Percentiles rank a stretch among this genome's conserved stretches.
phyloP scores from a whole-genome alignment of 2,888 invertebrate species.

The Cosmopolites sordidus region DNA sequence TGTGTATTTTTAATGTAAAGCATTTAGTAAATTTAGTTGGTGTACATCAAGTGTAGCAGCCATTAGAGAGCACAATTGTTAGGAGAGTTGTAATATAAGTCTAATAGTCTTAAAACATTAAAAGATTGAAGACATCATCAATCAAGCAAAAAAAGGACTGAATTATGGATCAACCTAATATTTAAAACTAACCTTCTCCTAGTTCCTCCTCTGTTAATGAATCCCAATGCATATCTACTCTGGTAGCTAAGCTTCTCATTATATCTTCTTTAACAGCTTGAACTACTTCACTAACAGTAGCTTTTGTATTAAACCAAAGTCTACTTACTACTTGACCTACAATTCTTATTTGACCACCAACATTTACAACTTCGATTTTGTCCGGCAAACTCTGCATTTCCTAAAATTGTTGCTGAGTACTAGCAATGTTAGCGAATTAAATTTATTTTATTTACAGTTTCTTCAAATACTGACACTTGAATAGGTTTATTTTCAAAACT shows the following conservation, averaged over 20 bases:
- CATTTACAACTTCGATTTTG: constrained; percentile 51
- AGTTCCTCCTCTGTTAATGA: constrained; percentile 81
- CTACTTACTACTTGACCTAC: constrained; percentile 69
- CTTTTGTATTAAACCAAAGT: constrained; percentile 75
- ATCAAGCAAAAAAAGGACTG: not conserved
- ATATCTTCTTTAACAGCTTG: constrained; percentile 77
- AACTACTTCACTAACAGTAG: constrained; percentile 68
- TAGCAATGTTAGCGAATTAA: not conserved
- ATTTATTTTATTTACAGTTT: not conserved
- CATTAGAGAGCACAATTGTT: no score
- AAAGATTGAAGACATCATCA: no score
- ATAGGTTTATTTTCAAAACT: constrained; percentile 54
- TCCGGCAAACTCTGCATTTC: not conserved
- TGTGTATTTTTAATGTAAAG: no score
- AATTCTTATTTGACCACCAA: constrained; percentile 66
- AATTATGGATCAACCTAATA: not conserved
- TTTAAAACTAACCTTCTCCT: constrained; percentile 56
- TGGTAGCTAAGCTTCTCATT: constrained; percentile 74
- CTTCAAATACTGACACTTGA: constrained; percentile 63
- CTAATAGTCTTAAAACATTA: no score
- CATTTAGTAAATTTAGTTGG: no score
- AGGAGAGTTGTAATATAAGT: no score
- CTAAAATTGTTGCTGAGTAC: no score
- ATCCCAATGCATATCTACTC: constrained; percentile 90
- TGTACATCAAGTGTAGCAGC: no score